Conservation (phyloP, 2,888 invertebrate species). For the Tenthredo livida region DNA sequence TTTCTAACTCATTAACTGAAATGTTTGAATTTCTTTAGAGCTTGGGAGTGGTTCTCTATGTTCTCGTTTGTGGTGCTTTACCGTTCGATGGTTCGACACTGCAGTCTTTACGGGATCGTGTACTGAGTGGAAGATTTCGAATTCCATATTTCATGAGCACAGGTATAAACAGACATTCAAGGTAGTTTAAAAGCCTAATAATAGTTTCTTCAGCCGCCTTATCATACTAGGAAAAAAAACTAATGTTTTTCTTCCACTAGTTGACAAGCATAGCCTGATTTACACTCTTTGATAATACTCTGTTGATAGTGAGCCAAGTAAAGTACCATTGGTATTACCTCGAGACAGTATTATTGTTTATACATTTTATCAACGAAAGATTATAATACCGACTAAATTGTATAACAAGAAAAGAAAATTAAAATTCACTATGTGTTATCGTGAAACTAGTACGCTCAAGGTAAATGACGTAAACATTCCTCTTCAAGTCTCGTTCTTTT, state of each 20-base stretch:
- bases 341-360: constrained; percentile 2
- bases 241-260: neutral
- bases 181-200: neutral
- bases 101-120: constrained; percentile 93
- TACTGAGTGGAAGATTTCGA: constrained; percentile 95
- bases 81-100: constrained; percentile 98
- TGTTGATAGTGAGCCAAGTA: neutral
- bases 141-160: constrained; percentile 99
- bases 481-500: neutral
- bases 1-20: neutral
- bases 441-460: neutral
- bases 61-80: constrained; percentile 96
- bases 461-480: constrained; percentile 13
- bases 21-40: constrained; percentile 83
- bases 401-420: neutral
- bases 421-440: neutral
- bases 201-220: neutral
- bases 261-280: neutral
- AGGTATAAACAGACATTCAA: constrained; percentile 80
- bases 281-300: neutral
- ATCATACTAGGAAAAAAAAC: neutral
- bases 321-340: neutral
- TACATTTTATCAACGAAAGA: neutral
- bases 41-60: constrained; percentile 97
- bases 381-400: neutral